Percentiles rank a stretch among this genome's conserved stretches.
Conservation (phyloP, 2,888 invertebrate species). For the Leucophenga maculata region DNA sequence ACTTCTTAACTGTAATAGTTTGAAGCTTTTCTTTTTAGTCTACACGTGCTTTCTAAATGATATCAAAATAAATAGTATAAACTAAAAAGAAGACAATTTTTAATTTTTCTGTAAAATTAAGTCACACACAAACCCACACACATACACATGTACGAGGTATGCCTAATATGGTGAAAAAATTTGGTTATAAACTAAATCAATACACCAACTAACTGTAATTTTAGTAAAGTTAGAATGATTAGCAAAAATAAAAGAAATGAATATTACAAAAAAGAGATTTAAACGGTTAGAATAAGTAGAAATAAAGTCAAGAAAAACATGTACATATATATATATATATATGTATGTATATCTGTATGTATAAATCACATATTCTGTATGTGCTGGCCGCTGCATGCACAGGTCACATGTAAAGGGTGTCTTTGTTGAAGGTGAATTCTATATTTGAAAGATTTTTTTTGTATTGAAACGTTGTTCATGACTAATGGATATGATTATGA, state of each 20-base stretch:
- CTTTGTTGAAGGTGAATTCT: too few species aligned
- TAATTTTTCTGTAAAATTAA: neutral
- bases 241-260: slow-evolving; percentile 44
- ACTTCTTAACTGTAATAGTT: neutral
- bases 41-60: slow-evolving; percentile 23
- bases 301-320: slow-evolving; percentile 49
- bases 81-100: slow-evolving; percentile 32
- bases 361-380: too few species aligned
- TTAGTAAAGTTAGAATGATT: slow-evolving; percentile 31
- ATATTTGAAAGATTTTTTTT: too few species aligned
- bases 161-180: slow-evolving; percentile 42
- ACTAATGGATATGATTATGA: too few species aligned
- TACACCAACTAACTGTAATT: slow-evolving; percentile 27
- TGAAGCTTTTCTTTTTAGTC: slow-evolving; percentile 17
- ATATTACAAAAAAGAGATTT: slow-evolving; percentile 13
- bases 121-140: neutral
- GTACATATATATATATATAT: slow-evolving; percentile 23
- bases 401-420: too few species aligned
- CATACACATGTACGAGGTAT: neutral
- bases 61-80: slow-evolving; percentile 39
- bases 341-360: slow-evolving; percentile 4
- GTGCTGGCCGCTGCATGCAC: too few species aligned
- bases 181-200: neutral
- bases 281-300: slow-evolving; percentile 53
- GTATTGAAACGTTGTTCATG: too few species aligned